phyloP scores from a whole-genome alignment of 2,113 vertebrate species.

The Todiramphus saurophagus region DNA sequence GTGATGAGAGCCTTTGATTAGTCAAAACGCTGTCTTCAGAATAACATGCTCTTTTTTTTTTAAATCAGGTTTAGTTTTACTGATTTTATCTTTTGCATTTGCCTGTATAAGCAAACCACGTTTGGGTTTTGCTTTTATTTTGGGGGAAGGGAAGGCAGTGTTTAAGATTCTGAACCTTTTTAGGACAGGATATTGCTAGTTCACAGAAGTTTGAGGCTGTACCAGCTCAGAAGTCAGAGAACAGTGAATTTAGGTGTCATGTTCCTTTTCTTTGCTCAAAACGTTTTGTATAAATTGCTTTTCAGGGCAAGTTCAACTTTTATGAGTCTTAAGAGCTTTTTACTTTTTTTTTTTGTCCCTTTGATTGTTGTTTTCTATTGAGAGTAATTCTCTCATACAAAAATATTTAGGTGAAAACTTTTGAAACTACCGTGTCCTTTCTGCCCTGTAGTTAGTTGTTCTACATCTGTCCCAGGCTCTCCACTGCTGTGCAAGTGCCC shows the following conservation, averaged over 20 bases:
- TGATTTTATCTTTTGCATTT: conserved; percentile 55
- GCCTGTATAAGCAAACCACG: background rate
- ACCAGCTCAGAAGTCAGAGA: background rate
- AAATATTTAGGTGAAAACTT: background rate
- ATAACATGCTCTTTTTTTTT: background rate
- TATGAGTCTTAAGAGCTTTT: background rate
- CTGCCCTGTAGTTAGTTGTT: background rate
- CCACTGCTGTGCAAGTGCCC: background rate
- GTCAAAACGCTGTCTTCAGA: background rate
- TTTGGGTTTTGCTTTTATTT: background rate
- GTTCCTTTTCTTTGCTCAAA: background rate
- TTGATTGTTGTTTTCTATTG: background rate
- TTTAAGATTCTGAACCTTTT: conserved; percentile 20
- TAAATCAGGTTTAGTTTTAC: background rate
- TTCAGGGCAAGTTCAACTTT: background rate
- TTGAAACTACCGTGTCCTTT: background rate
- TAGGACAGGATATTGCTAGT: background rate
- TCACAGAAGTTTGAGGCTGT: background rate
- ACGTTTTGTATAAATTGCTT: background rate
- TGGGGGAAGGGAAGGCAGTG: background rate
- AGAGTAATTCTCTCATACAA: background rate
- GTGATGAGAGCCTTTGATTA: background rate
- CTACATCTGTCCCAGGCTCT: background rate
- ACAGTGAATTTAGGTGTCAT: background rate
- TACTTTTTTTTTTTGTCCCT: background rate